A percentile compares a stretch with the other conserved stretches of the same genome.
These are phyloP conservation scores for Hippoglossus hippoglossus DNA, from an alignment of 2,797 vertebrate genomes.

Conservation along the genomic window DNA sequence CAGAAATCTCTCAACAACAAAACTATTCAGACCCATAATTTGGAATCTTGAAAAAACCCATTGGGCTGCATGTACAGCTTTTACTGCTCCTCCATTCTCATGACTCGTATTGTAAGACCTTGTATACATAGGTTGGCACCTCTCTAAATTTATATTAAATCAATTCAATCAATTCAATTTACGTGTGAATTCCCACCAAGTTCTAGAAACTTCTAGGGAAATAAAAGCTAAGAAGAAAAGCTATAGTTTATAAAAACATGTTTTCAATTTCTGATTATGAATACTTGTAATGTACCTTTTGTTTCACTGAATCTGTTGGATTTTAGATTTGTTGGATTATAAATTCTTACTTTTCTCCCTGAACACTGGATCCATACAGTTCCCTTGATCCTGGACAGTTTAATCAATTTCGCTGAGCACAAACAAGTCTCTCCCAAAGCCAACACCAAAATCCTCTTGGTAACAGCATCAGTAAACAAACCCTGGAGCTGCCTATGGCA, in stretches of 20 bases:
- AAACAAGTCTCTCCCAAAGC: constrained; percentile 39
- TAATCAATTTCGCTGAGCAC: constrained; percentile 49
- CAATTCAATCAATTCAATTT: neutral
- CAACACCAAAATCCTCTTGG: constrained; percentile 30
- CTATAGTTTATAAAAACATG: neutral
- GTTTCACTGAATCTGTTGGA: constrained; percentile 15
- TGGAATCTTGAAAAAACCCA: too few species aligned
- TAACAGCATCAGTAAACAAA: constrained; percentile 46
- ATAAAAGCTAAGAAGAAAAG: neutral
- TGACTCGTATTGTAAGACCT: too few species aligned
- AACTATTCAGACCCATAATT: too few species aligned
- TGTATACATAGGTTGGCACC: too few species aligned
- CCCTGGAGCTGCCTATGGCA: constrained; percentile 34
- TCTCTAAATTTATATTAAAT: too few species aligned
- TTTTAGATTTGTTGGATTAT: constrained; percentile 20
- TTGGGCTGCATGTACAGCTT: too few species aligned
- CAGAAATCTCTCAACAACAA: too few species aligned
- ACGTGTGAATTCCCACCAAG: neutral
- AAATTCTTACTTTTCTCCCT: constrained; percentile 14
- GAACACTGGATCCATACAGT: constrained; percentile 35
- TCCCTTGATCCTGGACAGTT: constrained; percentile 42
- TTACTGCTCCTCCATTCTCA: too few species aligned
- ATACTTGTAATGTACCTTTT: too few species aligned
- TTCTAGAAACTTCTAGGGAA: neutral
- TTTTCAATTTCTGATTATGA: neutral